phyloP scores from a whole-genome alignment of 2,113 vertebrate species.

The Telmatochromis sp. region DNA sequence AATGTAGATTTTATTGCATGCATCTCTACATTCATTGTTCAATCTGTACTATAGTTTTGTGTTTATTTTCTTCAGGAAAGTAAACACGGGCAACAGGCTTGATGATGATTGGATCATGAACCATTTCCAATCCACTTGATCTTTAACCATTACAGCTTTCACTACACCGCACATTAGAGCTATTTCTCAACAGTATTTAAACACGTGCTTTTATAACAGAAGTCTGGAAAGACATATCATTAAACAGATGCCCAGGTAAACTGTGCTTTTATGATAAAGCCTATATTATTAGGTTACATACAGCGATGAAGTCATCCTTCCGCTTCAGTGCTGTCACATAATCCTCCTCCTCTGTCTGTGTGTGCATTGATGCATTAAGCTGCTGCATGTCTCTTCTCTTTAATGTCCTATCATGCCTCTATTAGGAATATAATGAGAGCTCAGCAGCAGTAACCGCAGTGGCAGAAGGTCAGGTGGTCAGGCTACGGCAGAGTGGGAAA shows the following conservation, averaged over 20 bases:
- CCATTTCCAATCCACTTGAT: background rate
- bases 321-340: background rate
- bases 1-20: background rate
- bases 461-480: background rate
- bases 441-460: background rate
- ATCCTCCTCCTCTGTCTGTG: background rate
- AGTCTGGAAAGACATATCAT: background rate
- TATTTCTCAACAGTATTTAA: background rate
- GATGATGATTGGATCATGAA: background rate
- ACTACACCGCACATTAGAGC: background rate
- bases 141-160: background rate
- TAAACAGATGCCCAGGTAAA: background rate
- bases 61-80: background rate
- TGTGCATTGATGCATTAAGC: background rate
- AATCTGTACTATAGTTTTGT: background rate
- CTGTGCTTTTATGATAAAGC: background rate
- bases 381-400: background rate
- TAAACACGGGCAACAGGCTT: background rate
- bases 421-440: background rate
- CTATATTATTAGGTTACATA: background rate
- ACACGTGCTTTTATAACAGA: background rate
- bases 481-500: background rate
- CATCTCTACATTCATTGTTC: background rate
- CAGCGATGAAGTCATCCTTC: background rate
- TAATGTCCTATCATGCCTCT: background rate